phyloP scores from a whole-genome alignment of 2,113 vertebrate genomes.

The Trogon surrucura region DNA sequence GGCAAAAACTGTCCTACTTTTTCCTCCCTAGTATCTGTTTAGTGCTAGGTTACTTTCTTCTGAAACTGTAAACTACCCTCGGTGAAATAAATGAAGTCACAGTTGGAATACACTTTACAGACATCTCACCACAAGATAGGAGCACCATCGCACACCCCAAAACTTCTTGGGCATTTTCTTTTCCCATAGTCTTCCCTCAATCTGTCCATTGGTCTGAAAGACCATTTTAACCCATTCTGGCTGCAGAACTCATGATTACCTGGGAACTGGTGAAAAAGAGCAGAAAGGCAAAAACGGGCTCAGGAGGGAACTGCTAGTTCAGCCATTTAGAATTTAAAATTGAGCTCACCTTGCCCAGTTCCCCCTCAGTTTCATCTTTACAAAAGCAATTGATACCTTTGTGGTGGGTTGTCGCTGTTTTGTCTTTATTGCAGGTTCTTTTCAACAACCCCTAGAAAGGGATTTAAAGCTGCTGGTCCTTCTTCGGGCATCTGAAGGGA shows the following conservation, averaged over 20 bases:
- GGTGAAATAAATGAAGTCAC: constrained; percentile 79
- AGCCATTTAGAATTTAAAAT: not conserved
- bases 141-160: not conserved
- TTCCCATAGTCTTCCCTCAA: not conserved
- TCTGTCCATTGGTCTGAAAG: not conserved
- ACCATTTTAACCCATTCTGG: not conserved
- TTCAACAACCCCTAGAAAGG: constrained; percentile 66
- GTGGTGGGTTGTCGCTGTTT: not conserved
- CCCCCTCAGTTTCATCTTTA: not conserved
- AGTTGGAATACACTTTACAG: constrained; percentile 69
- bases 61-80: constrained; percentile 74
- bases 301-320: not conserved
- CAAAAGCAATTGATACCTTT: not conserved
- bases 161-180: not conserved
- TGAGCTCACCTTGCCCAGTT: rapidly evolving
- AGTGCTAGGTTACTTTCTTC: constrained; percentile 69
- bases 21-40: constrained; percentile 76
- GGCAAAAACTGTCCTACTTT: constrained; percentile 83
- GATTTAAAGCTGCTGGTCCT: constrained; percentile 66
- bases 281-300: not conserved
- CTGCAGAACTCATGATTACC: not conserved
- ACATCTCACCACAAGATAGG: constrained; percentile 42
- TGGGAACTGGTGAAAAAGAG: not conserved
- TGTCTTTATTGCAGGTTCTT: constrained; percentile 67
- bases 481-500: constrained; percentile 74